Conservation (phyloP, 1,140 invertebrate genomes). For the Callitettix versicolor region DNA sequence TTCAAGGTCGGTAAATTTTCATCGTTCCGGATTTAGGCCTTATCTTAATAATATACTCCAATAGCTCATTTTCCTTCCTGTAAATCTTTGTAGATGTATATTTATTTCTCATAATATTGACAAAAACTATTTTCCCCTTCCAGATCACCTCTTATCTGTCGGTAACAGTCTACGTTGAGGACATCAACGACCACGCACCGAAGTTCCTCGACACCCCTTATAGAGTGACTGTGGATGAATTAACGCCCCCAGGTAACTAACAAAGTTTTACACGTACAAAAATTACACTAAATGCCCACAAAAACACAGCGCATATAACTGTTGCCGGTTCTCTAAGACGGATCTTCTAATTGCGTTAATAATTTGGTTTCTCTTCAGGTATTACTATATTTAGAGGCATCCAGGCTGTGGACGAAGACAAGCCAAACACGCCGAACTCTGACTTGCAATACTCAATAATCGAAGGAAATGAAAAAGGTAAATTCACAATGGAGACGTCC, state of each 20-base stretch:
- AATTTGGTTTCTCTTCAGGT: constrained; percentile 39
- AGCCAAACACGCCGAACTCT: constrained; percentile 80
- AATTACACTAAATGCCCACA: too few species aligned
- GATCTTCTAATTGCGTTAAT: too few species aligned
- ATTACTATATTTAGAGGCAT: constrained; percentile 72
- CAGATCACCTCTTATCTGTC: constrained; percentile 68
- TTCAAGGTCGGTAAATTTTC: too few species aligned
- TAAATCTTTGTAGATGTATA: too few species aligned
- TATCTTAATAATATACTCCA: too few species aligned
- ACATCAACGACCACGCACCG: constrained; percentile 70
- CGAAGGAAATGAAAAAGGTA: constrained; percentile 59
- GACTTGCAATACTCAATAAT: constrained; percentile 74
- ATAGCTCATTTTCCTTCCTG: too few species aligned
- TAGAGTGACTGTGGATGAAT: constrained; percentile 63
- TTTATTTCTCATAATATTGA: too few species aligned
- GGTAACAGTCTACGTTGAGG: constrained; percentile 75
- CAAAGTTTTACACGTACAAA: too few species aligned
- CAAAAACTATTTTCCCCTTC: background rate
- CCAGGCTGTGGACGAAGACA: constrained; percentile 66
- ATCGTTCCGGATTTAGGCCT: too few species aligned
- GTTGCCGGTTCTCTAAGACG: too few species aligned
- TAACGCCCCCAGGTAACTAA: constrained; percentile 60
- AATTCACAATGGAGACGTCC: constrained; percentile 62
- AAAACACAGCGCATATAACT: too few species aligned
- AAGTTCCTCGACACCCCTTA: constrained; percentile 65